phyloP scores from a whole-genome alignment of 2,888 invertebrate species.

The Anoplius nigerrimus region DNA sequence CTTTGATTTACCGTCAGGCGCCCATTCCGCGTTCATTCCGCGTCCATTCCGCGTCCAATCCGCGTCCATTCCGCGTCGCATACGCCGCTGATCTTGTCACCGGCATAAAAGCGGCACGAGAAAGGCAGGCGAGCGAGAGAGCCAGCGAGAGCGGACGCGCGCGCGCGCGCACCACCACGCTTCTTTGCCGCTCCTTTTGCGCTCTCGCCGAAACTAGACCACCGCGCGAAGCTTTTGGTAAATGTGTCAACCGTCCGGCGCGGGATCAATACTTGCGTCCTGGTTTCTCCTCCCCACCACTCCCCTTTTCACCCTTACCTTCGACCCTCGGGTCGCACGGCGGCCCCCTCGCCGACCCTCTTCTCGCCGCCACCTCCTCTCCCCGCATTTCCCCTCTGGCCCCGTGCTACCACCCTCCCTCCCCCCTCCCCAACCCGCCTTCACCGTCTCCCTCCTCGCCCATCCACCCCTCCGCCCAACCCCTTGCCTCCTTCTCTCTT shows the following conservation, averaged over 20 bases:
- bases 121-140: too few species aligned
- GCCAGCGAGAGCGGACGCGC: too few species aligned
- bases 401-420: slow-evolving; percentile 13
- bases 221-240: slow-evolving; percentile 64
- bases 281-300: slow-evolving; percentile 54
- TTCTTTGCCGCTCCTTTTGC: slow-evolving; percentile 33
- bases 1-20: too few species aligned
- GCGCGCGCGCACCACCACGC: neutral
- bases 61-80: too few species aligned
- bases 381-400: neutral
- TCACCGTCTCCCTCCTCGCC: slow-evolving; percentile 12
- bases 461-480: slow-evolving; percentile 1
- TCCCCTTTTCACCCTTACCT: slow-evolving; percentile 15
- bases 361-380: slow-evolving; percentile 20
- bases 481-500: neutral
- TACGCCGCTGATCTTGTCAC: too few species aligned
- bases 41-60: too few species aligned
- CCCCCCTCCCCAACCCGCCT: slow-evolving; percentile 1
- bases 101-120: too few species aligned
- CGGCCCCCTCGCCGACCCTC: slow-evolving; percentile 21
- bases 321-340: slow-evolving; percentile 25
- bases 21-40: too few species aligned
- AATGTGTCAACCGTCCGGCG: slow-evolving; percentile 68
- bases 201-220: slow-evolving; percentile 62
- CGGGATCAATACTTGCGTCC: slow-evolving; percentile 72